Evolutionary conservation across 1,140 invertebrate species (phyloP).

Genomic region (Diploscapter pachys): DNA sequence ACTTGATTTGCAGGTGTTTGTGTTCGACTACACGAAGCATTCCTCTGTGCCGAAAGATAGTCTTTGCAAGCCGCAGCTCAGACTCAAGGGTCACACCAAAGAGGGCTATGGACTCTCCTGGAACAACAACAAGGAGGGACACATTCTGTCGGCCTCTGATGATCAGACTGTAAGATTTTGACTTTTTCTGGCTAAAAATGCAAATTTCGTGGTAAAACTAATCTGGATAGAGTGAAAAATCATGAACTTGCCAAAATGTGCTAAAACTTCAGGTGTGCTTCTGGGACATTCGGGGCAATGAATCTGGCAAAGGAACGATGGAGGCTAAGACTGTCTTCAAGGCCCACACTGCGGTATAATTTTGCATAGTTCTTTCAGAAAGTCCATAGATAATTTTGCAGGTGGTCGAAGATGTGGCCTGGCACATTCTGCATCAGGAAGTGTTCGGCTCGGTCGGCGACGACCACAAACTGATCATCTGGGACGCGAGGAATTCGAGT

Average conservation of each 20-base stretch:
- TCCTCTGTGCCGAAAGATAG: conserved; percentile 89
- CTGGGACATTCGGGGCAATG: conserved; percentile 84
- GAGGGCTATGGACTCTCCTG: conserved; percentile 95
- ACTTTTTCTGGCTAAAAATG: background rate
- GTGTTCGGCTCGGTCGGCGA: conserved; percentile 98
- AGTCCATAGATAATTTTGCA: background rate
- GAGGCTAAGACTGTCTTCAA: conserved; percentile 98
- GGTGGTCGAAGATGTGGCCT: conserved; percentile 96
- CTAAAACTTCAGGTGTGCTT: conserved; percentile 67
- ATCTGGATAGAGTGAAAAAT: background rate
- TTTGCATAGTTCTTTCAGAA: background rate
- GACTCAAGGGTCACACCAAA: conserved; percentile 93
- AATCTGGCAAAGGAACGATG: conserved; percentile 86
- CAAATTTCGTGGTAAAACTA: background rate
- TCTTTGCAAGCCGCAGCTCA: conserved; percentile 70
- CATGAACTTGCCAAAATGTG: background rate
- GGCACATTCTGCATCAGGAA: conserved; percentile 94
- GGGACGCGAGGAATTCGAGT: conserved; percentile 88
- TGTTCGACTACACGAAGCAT: conserved; percentile 99
- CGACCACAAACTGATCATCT: conserved; percentile 99
- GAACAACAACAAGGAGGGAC: conserved; percentile 97
- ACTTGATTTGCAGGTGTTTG: conserved; percentile 69
- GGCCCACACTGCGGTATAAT: conserved; percentile 81
- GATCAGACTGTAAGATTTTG: conserved; percentile 79
- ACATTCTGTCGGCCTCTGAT: conserved; percentile 91